Evolutionary conservation across 2,888 invertebrate genomes (phyloP).

Genomic region (Hoplodrina ambigua): DNA sequence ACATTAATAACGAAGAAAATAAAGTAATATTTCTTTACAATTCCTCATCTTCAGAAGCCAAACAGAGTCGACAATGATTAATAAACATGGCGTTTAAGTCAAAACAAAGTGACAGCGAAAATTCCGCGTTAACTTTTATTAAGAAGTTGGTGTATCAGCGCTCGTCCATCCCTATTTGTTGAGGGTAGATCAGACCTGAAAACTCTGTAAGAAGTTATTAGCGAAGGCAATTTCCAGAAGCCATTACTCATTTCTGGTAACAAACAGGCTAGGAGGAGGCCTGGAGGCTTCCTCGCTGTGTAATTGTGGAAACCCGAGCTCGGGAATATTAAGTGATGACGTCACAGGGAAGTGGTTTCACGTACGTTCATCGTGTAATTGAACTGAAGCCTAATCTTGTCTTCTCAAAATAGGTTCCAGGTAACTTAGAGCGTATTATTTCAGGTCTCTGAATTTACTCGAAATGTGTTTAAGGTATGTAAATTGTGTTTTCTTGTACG

Average conservation of each 20-base stretch:
- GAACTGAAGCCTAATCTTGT: slow-evolving; percentile 69
- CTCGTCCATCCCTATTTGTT: slow-evolving; percentile 78
- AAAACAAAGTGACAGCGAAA: slow-evolving; percentile 79
- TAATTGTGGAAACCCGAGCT: slow-evolving; percentile 66
- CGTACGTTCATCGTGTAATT: slow-evolving; percentile 69
- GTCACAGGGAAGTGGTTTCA: slow-evolving; percentile 68
- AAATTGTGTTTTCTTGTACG: slow-evolving; percentile 26
- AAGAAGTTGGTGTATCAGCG: slow-evolving; percentile 66
- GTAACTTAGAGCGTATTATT: slow-evolving; percentile 46
- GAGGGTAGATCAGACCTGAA: slow-evolving; percentile 78
- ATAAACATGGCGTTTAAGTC: slow-evolving; percentile 71
- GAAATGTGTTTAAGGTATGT: slow-evolving; percentile 9
- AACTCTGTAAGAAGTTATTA: slow-evolving; percentile 85
- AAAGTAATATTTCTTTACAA: slow-evolving; percentile 39
- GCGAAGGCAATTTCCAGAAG: slow-evolving; percentile 84
- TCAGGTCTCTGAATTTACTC: slow-evolving; percentile 24
- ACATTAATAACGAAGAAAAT: slow-evolving; percentile 22
- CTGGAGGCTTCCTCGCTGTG: slow-evolving; percentile 53
- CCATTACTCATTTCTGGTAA: slow-evolving; percentile 85
- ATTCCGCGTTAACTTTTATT: slow-evolving; percentile 78
- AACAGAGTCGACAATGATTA: slow-evolving; percentile 63
- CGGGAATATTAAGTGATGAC: slow-evolving; percentile 71
- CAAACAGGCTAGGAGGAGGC: slow-evolving; percentile 68
- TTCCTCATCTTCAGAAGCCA: slow-evolving; percentile 50
- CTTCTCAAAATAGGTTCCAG: slow-evolving; percentile 59